A percentile compares a stretch with the other conserved stretches of the same genome.
Evolutionary conservation across 1,140 invertebrate species (phyloP).

Genomic region (Danaus melanippus): DNA sequence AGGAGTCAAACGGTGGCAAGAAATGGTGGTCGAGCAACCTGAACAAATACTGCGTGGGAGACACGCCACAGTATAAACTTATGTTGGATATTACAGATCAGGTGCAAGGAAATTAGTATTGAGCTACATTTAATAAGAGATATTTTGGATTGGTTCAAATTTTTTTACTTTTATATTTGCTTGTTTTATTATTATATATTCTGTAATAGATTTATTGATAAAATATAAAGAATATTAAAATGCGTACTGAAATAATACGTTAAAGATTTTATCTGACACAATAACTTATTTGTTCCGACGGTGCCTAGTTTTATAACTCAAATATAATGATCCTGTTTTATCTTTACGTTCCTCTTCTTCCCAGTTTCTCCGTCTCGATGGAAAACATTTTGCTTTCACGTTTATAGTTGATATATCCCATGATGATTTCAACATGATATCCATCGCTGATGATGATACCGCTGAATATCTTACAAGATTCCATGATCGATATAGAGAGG

Average conservation of each 20-base stretch:
- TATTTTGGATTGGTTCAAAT: too few relatives aligned
- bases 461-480: slow-evolving; percentile 77
- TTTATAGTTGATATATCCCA: slow-evolving; percentile 94
- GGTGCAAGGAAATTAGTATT: slow-evolving; percentile 66
- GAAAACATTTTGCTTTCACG: slow-evolving; percentile 85
- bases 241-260: too few relatives aligned
- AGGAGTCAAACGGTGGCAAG: slow-evolving; percentile 63
- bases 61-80: slow-evolving; percentile 81
- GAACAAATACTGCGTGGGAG: slow-evolving; percentile 82
- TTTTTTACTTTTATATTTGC: slow-evolving; percentile 9
- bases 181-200: not conserved
- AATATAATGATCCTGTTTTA: too few relatives aligned
- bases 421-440: slow-evolving; percentile 85
- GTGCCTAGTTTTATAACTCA: too few relatives aligned
- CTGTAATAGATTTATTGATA: too few relatives aligned
- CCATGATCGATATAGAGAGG: slow-evolving; percentile 76
- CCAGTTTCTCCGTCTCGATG: slow-evolving; percentile 74
- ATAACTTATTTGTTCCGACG: too few relatives aligned
- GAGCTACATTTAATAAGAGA: too few relatives aligned
- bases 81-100: slow-evolving; percentile 77
- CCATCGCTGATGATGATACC: slow-evolving; percentile 82
- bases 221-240: too few relatives aligned
- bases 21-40: slow-evolving; percentile 38
- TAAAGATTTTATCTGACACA: too few relatives aligned
- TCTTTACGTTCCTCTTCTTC: slow-evolving; percentile 20